Evolutionary conservation across 2,888 invertebrate genomes (phyloP).

Genomic region (Cenopis cana): DNA sequence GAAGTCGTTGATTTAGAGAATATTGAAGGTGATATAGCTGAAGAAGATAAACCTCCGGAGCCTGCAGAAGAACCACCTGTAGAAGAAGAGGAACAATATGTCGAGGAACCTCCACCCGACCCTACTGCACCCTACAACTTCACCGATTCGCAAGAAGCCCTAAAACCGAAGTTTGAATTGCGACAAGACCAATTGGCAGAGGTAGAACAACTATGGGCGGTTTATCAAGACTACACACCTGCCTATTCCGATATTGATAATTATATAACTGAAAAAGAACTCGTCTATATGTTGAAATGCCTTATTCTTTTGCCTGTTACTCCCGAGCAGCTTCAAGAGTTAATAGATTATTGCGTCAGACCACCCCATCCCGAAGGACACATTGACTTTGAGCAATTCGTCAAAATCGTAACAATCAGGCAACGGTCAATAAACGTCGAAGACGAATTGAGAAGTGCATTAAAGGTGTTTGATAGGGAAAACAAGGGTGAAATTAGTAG

Average conservation of each 20-base stretch:
- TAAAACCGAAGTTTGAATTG: constrained; percentile 68
- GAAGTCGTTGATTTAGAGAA: constrained; percentile 53
- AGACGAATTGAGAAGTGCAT: constrained; percentile 70
- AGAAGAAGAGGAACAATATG: constrained; percentile 66
- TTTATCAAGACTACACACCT: constrained; percentile 75
- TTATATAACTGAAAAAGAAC: constrained; percentile 74
- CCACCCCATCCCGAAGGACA: constrained; percentile 73
- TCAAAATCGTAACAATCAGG: constrained; percentile 72
- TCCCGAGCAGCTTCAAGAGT: constrained; percentile 71
- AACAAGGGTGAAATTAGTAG: constrained; percentile 66
- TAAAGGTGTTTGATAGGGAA: constrained; percentile 69
- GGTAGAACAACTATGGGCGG: constrained; percentile 74
- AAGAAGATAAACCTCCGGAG: constrained; percentile 50
- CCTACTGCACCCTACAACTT: constrained; percentile 75
- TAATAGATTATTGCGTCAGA: constrained; percentile 69
- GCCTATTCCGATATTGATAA: constrained; percentile 72
- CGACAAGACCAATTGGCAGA: constrained; percentile 74
- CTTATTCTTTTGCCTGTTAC: constrained; percentile 73
- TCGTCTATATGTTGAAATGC: constrained; percentile 73
- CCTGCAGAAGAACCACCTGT: constrained; percentile 52
- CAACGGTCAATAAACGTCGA: constrained; percentile 70
- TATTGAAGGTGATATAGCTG: constrained; percentile 47
- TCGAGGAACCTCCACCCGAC: constrained; percentile 72
- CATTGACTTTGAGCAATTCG: constrained; percentile 72
- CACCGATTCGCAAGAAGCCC: constrained; percentile 70